Conservation (phyloP, 1,140 invertebrate species). For the Drosophila simulans region DNA sequence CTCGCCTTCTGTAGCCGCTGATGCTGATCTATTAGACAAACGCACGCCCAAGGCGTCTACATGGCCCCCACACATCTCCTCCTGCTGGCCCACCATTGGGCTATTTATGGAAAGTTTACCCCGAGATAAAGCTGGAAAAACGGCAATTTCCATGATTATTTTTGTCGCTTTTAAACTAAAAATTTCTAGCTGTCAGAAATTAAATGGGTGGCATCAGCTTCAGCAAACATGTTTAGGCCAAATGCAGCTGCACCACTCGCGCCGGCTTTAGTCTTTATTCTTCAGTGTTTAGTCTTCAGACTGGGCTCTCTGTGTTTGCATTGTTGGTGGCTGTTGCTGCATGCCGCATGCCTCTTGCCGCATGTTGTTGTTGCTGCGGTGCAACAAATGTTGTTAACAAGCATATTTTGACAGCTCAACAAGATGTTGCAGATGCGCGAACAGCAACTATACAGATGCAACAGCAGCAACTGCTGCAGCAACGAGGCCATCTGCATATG, state of each 20-base stretch:
- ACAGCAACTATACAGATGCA: slow-evolving; percentile 48
- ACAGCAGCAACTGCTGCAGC: slow-evolving; percentile 18
- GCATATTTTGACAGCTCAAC: slow-evolving; percentile 82
- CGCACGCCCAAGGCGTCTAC: slow-evolving; percentile 71
- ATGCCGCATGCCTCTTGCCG: slow-evolving; percentile 2
- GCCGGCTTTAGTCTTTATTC: slow-evolving; percentile 11
- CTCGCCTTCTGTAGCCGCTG: slow-evolving; percentile 48
- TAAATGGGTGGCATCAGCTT: slow-evolving; percentile 72
- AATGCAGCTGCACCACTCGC: slow-evolving; percentile 55
- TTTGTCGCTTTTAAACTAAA: slow-evolving; percentile 77
- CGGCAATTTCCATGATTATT: slow-evolving; percentile 75
- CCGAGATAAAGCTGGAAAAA: slow-evolving; percentile 68
- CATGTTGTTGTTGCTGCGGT: slow-evolving; percentile 66
- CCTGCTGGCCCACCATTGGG: slow-evolving; percentile 16
- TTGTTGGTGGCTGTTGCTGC: slow-evolving; percentile 12
- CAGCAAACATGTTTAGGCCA: slow-evolving; percentile 76
- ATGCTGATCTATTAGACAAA: slow-evolving; percentile 81
- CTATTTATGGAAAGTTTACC: slow-evolving; percentile 80
- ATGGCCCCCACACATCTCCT: slow-evolving; percentile 24
- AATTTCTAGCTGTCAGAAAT: slow-evolving; percentile 73
- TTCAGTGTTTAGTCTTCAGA: slow-evolving; percentile 7
- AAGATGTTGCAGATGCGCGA: slow-evolving; percentile 82
- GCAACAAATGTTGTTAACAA: slow-evolving; percentile 83
- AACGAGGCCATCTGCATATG: slow-evolving; percentile 68
- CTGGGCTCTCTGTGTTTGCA: slow-evolving; percentile 27